These are phyloP conservation scores for Drosophila punjabiensis DNA, from an alignment of 1,140 invertebrate species.

Conservation along the genomic window DNA sequence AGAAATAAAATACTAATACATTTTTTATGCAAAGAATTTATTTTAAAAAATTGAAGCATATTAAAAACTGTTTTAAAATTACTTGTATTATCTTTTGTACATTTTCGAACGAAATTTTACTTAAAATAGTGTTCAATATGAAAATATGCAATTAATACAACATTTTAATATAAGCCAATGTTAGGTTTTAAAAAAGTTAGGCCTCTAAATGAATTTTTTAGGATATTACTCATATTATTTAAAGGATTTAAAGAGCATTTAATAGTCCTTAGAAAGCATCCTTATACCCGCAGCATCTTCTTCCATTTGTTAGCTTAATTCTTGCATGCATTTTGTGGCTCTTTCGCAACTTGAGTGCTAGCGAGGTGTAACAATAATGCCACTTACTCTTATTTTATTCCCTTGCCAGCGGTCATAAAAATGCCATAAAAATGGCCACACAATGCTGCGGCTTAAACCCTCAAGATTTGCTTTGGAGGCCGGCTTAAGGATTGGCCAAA, in stretches of 20 bases:
- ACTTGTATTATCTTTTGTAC: too few relatives aligned
- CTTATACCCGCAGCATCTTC: neutral
- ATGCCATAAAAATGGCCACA: slow-evolving; percentile 32
- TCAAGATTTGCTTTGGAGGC: slow-evolving; percentile 20
- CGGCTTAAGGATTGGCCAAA: slow-evolving; percentile 17
- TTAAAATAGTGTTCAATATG: neutral
- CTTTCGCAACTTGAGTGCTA: slow-evolving; percentile 42
- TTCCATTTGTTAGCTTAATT: slow-evolving; percentile 53
- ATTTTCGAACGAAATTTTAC: neutral
- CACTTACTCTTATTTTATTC: slow-evolving; percentile 71
- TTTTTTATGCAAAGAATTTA: too few relatives aligned
- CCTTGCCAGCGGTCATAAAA: slow-evolving; percentile 47
- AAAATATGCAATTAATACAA: neutral
- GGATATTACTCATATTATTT: neutral
- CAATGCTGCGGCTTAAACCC: slow-evolving; percentile 39
- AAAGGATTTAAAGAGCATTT: slow-evolving; percentile 3
- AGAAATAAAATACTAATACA: too few relatives aligned
- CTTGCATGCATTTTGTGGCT: slow-evolving; percentile 69
- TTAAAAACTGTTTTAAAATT: too few relatives aligned
- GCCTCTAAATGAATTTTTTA: neutral
- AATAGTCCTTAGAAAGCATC: neutral
- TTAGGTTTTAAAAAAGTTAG: neutral
- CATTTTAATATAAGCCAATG: neutral
- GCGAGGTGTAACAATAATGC: slow-evolving; percentile 67
- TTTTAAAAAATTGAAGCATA: too few relatives aligned